phyloP scores from a whole-genome alignment of 2,113 vertebrate species.

The Phylloscopus trochilus region DNA sequence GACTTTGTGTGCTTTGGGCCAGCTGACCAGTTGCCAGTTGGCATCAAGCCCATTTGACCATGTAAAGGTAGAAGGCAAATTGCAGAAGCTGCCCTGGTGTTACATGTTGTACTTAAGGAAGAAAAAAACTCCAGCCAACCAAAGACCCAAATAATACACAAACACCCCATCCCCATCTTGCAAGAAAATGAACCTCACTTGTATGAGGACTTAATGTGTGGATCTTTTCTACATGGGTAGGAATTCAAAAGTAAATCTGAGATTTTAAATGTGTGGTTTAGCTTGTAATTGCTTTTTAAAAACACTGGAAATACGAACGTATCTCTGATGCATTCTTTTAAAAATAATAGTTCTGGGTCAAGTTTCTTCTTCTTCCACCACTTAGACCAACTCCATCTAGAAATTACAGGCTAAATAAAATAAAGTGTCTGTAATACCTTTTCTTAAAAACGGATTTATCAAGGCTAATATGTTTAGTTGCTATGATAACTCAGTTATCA shows the following conservation, averaged over 20 bases:
- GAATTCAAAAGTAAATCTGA: background rate
- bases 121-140: background rate
- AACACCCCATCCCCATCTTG: background rate
- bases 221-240: background rate
- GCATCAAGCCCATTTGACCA: background rate
- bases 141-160: background rate
- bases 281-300: background rate
- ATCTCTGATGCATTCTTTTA: background rate
- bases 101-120: background rate
- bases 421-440: constrained; percentile 16
- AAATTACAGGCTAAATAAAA: constrained; percentile 15
- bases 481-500: constrained; percentile 67
- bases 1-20: background rate
- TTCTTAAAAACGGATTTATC: constrained; percentile 34
- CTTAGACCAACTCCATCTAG: constrained; percentile 8
- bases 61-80: background rate
- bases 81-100: background rate
- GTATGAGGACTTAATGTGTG: background rate
- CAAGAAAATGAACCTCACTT: background rate
- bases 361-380: background rate
- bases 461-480: constrained; percentile 50
- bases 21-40: background rate
- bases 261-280: background rate
- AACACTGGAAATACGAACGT: background rate
- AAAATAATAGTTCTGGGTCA: background rate